phyloP scores from a whole-genome alignment of 2,113 vertebrate species.

The Thermophis baileyi region DNA sequence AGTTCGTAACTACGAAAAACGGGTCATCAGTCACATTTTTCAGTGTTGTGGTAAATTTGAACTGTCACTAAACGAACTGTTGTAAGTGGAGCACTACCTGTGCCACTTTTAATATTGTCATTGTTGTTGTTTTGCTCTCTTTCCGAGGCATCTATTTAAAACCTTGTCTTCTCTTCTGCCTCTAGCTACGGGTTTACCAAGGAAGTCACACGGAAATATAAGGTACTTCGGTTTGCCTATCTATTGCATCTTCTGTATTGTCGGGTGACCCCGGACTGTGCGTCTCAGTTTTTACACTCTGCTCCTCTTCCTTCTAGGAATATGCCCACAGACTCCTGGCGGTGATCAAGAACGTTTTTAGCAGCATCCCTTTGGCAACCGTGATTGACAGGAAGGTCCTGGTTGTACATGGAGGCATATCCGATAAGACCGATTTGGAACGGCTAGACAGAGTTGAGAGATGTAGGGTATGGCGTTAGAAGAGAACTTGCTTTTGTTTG shows the following conservation, averaged over 20 bases:
- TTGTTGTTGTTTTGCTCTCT: neutral
- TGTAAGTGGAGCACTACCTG: neutral
- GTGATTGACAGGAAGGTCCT: slow-evolving; percentile 88
- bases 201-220: neutral
- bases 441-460: slow-evolving; percentile 78
- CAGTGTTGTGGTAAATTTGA: neutral
- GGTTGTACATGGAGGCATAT: slow-evolving; percentile 87
- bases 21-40: neutral
- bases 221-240: neutral
- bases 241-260: neutral
- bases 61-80: neutral
- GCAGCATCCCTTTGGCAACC: slow-evolving; percentile 87
- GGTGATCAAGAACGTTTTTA: slow-evolving; percentile 87
- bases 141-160: slow-evolving; percentile 8
- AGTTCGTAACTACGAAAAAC: no score
- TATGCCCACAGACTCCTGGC: slow-evolving; percentile 87
- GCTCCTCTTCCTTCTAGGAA: slow-evolving; percentile 62
- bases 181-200: slow-evolving; percentile 85
- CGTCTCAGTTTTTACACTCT: neutral
- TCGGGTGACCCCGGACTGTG: neutral
- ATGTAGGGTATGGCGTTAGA: slow-evolving; percentile 73
- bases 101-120: neutral
- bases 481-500: neutral
- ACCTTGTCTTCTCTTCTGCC: slow-evolving; percentile 40
- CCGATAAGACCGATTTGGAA: slow-evolving; percentile 82